These are phyloP conservation scores for Phocides pigmalion DNA, from an alignment of 1,140 invertebrate genomes.

Conservation along the genomic window DNA sequence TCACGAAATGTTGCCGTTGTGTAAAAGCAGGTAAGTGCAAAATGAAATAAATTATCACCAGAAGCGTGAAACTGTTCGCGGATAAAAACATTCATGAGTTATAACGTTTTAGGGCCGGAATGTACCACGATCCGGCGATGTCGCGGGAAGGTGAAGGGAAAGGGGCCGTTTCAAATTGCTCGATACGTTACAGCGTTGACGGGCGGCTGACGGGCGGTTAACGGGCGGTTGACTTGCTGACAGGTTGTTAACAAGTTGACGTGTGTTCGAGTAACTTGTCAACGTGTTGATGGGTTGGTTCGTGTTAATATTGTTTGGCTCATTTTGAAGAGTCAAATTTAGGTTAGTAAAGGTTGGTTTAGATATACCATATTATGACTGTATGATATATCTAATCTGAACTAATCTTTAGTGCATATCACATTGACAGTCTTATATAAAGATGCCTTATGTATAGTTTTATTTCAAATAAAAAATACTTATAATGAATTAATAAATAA, in stretches of 20 bases:
- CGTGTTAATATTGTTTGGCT: not conserved
- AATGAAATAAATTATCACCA: conserved; percentile 30
- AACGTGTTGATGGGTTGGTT: conserved; percentile 13
- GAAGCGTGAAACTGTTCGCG: conserved; percentile 23
- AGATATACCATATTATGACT: too few species aligned
- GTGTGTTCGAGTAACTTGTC: conserved; percentile 1
- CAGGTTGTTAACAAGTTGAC: conserved; percentile 4
- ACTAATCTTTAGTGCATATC: too few species aligned
- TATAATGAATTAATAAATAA: too few species aligned
- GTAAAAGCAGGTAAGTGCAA: conserved; percentile 24
- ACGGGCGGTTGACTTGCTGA: not conserved
- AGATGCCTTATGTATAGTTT: too few species aligned
- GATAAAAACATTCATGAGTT: conserved; percentile 36
- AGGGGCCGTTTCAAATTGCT: conserved; percentile 13
- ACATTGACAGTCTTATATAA: too few species aligned
- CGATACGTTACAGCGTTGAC: conserved; percentile 15
- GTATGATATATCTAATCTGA: too few species aligned
- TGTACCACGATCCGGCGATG: conserved; percentile 13
- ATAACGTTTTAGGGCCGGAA: conserved; percentile 24
- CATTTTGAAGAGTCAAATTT: not conserved
- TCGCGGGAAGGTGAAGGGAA: conserved; percentile 14
- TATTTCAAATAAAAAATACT: too few species aligned
- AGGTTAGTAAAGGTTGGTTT: too few species aligned
- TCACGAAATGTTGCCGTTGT: conserved; percentile 3
- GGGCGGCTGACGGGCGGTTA: conserved; percentile 7